Percentiles rank a stretch among this genome's conserved stretches.
These are phyloP conservation scores for Antheraea assamensis DNA, from an alignment of 2,888 invertebrate species.

Conservation along the genomic window DNA sequence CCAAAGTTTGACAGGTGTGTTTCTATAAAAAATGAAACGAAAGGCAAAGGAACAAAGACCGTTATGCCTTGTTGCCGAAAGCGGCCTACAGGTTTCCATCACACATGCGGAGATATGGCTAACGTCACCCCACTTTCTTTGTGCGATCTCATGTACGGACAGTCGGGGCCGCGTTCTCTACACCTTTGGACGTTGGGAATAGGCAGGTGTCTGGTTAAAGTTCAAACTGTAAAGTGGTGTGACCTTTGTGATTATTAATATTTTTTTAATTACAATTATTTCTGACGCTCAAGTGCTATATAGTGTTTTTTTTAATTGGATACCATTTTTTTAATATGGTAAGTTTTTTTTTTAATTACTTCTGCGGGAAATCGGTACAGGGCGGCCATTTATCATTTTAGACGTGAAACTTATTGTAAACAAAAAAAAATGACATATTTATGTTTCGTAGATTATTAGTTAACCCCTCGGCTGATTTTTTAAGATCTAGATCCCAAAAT, in stretches of 20 bases:
- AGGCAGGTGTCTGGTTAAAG: neutral
- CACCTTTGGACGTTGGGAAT: neutral
- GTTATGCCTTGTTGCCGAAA: neutral
- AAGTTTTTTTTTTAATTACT: neutral
- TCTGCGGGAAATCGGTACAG: neutral
- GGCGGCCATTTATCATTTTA: neutral
- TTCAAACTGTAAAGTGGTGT: neutral
- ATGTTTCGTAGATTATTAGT: neutral
- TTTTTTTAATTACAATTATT: neutral
- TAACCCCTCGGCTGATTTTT: too few species aligned
- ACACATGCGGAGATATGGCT: neutral
- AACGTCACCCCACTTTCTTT: neutral
- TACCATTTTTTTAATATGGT: conserved; percentile 3
- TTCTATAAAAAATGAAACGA: neutral
- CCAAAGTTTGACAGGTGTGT: neutral
- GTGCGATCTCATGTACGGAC: neutral
- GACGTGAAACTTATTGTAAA: neutral
- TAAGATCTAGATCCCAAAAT: too few species aligned
- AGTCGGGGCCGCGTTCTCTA: conserved; percentile 3
- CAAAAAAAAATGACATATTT: too few species aligned
- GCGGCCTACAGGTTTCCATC: neutral
- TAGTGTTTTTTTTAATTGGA: conserved; percentile 2
- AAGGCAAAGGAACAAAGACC: neutral
- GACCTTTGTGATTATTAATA: neutral
- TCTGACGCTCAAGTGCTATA: neutral